These are phyloP conservation scores for Paedocypris sp. DNA, from an alignment of 2,113 vertebrate genomes.

Conservation along the genomic window DNA sequence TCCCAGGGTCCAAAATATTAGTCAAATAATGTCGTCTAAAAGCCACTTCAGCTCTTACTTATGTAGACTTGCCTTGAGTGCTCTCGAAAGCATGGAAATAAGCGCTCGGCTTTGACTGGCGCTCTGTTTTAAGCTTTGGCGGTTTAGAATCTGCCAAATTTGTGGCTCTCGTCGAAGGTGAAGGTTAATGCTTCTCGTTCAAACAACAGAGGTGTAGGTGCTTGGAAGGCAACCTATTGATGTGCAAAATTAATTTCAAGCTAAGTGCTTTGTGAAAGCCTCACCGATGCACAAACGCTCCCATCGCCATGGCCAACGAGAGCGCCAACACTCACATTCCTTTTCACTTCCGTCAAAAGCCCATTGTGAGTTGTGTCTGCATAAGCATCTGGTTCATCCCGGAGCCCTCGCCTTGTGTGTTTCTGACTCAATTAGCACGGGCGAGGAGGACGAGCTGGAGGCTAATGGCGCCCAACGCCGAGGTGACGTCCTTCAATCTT, in stretches of 20 bases:
- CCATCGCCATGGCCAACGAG: slow-evolving; percentile 7
- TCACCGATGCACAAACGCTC: background rate
- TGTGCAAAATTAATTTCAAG: background rate
- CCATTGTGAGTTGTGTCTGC: slow-evolving; percentile 21
- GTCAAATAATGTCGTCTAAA: slow-evolving; percentile 3
- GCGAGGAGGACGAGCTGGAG: slow-evolving; percentile 28
- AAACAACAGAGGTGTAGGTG: background rate
- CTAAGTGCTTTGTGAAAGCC: slow-evolving; percentile 20
- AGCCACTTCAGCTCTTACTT: slow-evolving; percentile 9
- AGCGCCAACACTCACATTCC: slow-evolving; percentile 14
- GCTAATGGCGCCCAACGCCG: slow-evolving; percentile 30
- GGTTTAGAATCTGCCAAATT: slow-evolving; percentile 16
- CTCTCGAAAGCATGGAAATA: slow-evolving; percentile 6
- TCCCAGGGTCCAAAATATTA: background rate
- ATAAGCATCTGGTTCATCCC: slow-evolving; percentile 14
- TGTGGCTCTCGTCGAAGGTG: background rate
- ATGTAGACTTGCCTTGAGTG: slow-evolving; percentile 1
- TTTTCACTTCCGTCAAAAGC: slow-evolving; percentile 22
- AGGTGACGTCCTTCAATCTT: slow-evolving; percentile 22
- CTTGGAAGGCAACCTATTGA: background rate
- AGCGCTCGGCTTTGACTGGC: slow-evolving; percentile 13
- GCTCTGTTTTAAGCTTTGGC: background rate
- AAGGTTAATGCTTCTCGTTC: slow-evolving; percentile 23
- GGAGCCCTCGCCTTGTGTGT: slow-evolving; percentile 16
- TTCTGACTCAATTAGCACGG: slow-evolving; percentile 34